These are phyloP conservation scores for Datnioides undecimradiatus DNA, from an alignment of 2,113 vertebrate genomes.

Conservation along the genomic window DNA sequence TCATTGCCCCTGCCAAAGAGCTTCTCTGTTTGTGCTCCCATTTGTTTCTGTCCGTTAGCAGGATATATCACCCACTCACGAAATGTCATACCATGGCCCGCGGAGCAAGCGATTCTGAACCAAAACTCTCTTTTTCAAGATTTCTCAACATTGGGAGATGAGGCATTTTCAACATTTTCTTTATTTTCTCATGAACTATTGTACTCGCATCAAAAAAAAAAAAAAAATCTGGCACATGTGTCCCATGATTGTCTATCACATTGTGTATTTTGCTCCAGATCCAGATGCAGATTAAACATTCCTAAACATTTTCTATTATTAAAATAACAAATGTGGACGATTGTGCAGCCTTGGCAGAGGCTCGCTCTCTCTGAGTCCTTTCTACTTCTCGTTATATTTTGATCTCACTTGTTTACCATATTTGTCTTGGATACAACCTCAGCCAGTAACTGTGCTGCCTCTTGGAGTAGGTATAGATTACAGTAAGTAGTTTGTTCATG, in stretches of 20 bases:
- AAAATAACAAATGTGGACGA: constrained; percentile 38
- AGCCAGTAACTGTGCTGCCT: constrained; percentile 27
- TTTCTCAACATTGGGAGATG: not conserved
- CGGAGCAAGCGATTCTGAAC: not conserved
- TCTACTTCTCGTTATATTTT: constrained; percentile 32
- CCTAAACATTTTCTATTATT: constrained; percentile 42
- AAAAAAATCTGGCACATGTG: constrained; percentile 9
- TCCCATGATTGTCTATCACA: constrained; percentile 21
- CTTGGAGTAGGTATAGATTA: constrained; percentile 40
- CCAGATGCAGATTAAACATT: constrained; percentile 46
- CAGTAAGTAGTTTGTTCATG: constrained; percentile 21
- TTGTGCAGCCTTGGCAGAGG: constrained; percentile 17
- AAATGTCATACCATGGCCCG: not conserved
- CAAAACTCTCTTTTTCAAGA: not conserved
- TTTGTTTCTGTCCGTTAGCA: not conserved
- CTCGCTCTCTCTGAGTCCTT: not conserved
- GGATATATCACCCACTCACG: not conserved
- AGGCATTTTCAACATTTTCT: not conserved
- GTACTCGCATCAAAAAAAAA: not conserved
- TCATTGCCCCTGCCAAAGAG: not conserved
- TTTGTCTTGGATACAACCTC: constrained; percentile 53
- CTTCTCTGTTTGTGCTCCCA: not conserved
- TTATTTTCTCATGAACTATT: constrained; percentile 32
- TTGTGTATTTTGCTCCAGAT: constrained; percentile 36
- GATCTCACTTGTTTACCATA: constrained; percentile 40